A percentile compares a stretch with the other conserved stretches of the same genome.
phyloP scores from a whole-genome alignment of 2,797 vertebrate species.

The Tenualosa ilisha region DNA sequence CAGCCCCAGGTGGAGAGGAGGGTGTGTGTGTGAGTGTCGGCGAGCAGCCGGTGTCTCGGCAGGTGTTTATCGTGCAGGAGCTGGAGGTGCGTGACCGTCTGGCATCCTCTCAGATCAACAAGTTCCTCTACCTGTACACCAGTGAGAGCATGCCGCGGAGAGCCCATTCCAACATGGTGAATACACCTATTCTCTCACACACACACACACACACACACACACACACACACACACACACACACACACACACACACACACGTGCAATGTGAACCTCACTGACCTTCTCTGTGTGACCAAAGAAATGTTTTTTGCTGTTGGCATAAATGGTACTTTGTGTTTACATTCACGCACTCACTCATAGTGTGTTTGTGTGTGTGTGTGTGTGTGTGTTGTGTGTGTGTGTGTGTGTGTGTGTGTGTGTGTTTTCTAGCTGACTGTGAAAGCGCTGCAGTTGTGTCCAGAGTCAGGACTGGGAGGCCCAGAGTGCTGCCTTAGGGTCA shows the following conservation, averaged over 20 bases:
- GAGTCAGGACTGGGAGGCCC: slow-evolving; percentile 82
- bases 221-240: neutral
- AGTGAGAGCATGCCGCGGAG: slow-evolving; percentile 90
- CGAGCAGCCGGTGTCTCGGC: slow-evolving; percentile 85
- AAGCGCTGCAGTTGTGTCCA: slow-evolving; percentile 88
- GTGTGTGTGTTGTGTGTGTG: slow-evolving; percentile 23
- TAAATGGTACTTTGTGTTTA: too few species aligned
- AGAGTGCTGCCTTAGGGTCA: slow-evolving; percentile 88
- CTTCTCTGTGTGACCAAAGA: too few species aligned
- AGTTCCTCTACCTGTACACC: slow-evolving; percentile 92
- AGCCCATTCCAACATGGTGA: slow-evolving; percentile 92
- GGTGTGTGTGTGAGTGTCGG: slow-evolving; percentile 60
- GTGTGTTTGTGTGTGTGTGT: neutral
- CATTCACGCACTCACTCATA: neutral
- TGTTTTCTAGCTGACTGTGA: slow-evolving; percentile 82
- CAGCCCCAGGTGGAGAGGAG: slow-evolving; percentile 62
- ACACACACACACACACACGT: slow-evolving; percentile 28
- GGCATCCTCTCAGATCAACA: slow-evolving; percentile 90
- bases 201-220: slow-evolving; percentile 8
- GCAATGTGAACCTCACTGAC: too few species aligned
- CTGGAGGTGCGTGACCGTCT: slow-evolving; percentile 88
- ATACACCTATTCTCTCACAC: slow-evolving; percentile 29
- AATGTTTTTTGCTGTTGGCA: too few species aligned
- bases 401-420: slow-evolving; percentile 15
- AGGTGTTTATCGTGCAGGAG: slow-evolving; percentile 93